Conservation (phyloP, 2,113 vertebrate species). For the Ceyx margarethae region DNA sequence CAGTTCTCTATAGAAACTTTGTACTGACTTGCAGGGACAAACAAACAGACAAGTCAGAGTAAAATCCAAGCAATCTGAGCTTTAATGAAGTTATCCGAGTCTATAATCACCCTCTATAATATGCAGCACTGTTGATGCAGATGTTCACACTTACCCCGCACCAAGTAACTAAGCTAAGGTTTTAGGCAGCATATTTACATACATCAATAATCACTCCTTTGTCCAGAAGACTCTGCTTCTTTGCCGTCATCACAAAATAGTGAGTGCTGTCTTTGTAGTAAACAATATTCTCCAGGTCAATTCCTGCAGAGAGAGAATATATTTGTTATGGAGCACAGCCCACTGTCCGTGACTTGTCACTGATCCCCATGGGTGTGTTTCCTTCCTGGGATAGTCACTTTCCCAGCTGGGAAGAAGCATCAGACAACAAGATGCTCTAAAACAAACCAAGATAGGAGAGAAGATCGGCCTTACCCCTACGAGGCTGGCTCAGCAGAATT, state of each 20-base stretch:
- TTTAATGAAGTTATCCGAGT: background rate
- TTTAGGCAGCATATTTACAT: constrained; percentile 52
- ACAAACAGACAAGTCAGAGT: background rate
- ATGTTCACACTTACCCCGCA: background rate
- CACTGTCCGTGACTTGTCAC: background rate
- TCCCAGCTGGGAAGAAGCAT: background rate
- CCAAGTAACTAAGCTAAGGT: background rate
- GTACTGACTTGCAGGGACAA: background rate
- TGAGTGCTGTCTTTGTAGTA: constrained; percentile 98
- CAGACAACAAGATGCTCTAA: background rate
- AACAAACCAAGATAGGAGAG: background rate
- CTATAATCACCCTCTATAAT: background rate
- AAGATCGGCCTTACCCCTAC: background rate
- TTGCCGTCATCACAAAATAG: constrained; percentile 99
- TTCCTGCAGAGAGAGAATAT: constrained; percentile 77
- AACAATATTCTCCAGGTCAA: constrained; percentile 98
- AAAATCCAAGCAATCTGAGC: background rate
- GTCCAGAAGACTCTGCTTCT: constrained; percentile 96
- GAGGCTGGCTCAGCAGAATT: background rate
- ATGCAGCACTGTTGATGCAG: background rate
- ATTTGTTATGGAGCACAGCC: background rate
- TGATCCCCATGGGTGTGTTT: background rate
- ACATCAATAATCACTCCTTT: constrained; percentile 95
- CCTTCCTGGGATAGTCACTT: background rate
- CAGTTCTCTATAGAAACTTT: background rate